Evolutionary conservation across 2,113 vertebrate species (phyloP), one percentile per base, ranked within the genome.

Genomic region (Mastomys coucha): DNA sequence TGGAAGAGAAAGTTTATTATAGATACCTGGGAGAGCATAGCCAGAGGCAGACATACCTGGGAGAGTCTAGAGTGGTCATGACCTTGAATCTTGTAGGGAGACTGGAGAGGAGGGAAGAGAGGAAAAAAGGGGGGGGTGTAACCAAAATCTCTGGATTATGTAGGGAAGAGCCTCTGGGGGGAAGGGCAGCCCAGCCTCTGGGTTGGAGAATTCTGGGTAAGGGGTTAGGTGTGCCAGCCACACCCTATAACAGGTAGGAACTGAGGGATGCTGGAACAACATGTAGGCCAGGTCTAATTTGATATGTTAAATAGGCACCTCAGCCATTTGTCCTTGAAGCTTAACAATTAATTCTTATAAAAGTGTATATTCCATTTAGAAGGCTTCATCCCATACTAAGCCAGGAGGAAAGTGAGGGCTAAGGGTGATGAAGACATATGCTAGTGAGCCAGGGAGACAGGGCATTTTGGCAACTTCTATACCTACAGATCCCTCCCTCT

Each of bases 391-490:
- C 39, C 6, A 26, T 10, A 4, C 20, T 26, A 33, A 95, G 19
- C n/a, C 45, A 11, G 1, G 7, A 19, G 17, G 22, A 49, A 2
- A 31, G 4, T 9, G 26, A 6, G 0, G 17, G 63, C 36, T 39
- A 5, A 72, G 14, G 31, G 10, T 42, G 24, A 31, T 58, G 8
- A 88, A 5, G 24, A 78, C 20, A 16, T 17, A 16, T 17, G 31
- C 22, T 1, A 1, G 60, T 1, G 14, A 36, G 22, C 42, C 7
- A 33, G 22, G 85, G 10, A 65, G 42, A 7, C 28, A 22, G 4
- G 53, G 5, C 8, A 5, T 28, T 33, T 10, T 3, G 45, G 73
- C 65, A 19, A 45, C 65, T 13, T 4, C 0, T 2, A 3, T 1
- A 4, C 2, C 31, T 7, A 49, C 22, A 31, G 22, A 8, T 76